A percentile compares a stretch with the other conserved stretches of the same genome.
phyloP scores from a whole-genome alignment of 1,140 invertebrate genomes.

The Mya arenaria region DNA sequence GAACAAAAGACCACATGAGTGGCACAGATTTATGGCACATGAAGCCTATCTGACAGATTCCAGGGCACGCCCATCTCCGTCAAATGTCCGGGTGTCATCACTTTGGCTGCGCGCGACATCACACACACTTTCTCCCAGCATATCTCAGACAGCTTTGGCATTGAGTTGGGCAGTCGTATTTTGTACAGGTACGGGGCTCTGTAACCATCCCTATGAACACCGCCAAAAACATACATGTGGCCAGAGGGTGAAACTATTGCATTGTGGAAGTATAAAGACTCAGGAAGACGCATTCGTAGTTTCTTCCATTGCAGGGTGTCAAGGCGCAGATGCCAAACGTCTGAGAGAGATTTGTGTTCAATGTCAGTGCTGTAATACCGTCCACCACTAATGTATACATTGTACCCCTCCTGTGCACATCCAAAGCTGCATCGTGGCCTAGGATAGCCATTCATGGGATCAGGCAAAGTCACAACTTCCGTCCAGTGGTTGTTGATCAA shows the following conservation, averaged over 20 bases:
- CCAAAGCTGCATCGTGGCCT: slow-evolving; percentile 58
- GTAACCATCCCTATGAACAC: slow-evolving; percentile 40
- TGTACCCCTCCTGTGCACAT: slow-evolving; percentile 49
- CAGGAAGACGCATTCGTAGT: slow-evolving; percentile 44
- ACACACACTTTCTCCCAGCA: slow-evolving; percentile 56
- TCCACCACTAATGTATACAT: slow-evolving; percentile 62
- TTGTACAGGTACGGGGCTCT: slow-evolving; percentile 54
- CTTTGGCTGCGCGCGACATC: not conserved
- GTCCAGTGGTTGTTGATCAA: slow-evolving; percentile 50
- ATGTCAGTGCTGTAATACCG: slow-evolving; percentile 35
- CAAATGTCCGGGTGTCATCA: not conserved
- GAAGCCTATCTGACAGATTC: slow-evolving; percentile 39
- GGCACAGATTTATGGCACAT: too few relatives aligned
- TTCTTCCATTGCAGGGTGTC: slow-evolving; percentile 55
- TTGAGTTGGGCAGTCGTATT: slow-evolving; percentile 45
- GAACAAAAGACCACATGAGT: too few relatives aligned
- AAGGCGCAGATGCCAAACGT: slow-evolving; percentile 59
- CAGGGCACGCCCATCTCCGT: slow-evolving; percentile 32
- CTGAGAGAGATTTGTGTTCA: slow-evolving; percentile 35
- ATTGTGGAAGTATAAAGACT: slow-evolving; percentile 60
- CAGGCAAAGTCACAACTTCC: slow-evolving; percentile 3
- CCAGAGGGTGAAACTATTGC: slow-evolving; percentile 54
- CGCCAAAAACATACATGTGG: slow-evolving; percentile 63
- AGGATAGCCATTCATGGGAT: slow-evolving; percentile 51
- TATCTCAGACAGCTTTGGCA: slow-evolving; percentile 56